Conservation (phyloP, 2,113 vertebrate genomes). For the Dicrurus megarhynchus region DNA sequence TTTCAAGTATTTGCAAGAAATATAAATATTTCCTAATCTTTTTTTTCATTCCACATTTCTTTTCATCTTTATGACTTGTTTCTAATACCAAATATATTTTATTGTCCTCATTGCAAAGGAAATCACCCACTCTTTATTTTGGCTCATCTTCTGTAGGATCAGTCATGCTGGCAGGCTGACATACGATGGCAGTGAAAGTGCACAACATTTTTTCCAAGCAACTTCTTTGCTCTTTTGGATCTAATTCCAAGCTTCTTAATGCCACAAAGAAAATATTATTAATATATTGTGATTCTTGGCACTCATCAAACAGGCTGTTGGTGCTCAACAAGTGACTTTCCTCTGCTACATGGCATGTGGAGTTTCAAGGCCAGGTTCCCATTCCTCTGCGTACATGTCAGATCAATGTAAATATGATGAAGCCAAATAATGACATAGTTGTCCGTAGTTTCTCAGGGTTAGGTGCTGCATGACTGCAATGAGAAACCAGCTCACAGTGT, state of each 20-base stretch:
- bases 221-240: background rate
- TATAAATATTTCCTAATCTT: background rate
- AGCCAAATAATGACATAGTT: background rate
- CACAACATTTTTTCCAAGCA: slow-evolving; percentile 8
- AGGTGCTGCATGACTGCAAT: background rate
- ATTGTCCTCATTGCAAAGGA: background rate
- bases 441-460: background rate
- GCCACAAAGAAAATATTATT: slow-evolving; percentile 27
- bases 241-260: background rate
- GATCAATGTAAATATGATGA: background rate
- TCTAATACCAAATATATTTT: background rate
- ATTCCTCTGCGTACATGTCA: background rate
- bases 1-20: background rate
- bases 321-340: background rate
- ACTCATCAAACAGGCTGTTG: background rate
- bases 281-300: slow-evolving; percentile 52
- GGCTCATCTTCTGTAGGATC: background rate
- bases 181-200: background rate
- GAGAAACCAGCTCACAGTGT: background rate
- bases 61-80: background rate
- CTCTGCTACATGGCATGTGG: background rate
- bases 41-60: background rate
- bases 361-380: background rate
- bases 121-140: slow-evolving; percentile 25
- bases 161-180: slow-evolving; percentile 7